These are phyloP conservation scores for Alethe diademata DNA, from an alignment of 2,113 vertebrate genomes.

Conservation along the genomic window DNA sequence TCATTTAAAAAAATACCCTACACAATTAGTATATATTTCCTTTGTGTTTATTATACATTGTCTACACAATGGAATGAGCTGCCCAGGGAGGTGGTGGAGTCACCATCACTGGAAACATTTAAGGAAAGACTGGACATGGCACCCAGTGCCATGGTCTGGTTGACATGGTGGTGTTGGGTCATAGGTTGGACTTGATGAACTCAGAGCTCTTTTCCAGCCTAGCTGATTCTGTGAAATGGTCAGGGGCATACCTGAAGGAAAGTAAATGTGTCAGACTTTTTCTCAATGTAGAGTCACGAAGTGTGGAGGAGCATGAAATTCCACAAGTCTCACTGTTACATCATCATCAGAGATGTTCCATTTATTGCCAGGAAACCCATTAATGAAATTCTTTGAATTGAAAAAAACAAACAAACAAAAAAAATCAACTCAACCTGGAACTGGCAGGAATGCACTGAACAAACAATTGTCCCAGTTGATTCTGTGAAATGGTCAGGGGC, in stretches of 20 bases:
- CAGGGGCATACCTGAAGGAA: not conserved
- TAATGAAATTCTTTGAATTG: not conserved
- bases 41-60: too few relatives aligned
- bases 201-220: not conserved
- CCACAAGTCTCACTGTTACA: not conserved
- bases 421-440: not conserved
- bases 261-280: not conserved
- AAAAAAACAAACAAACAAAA: not conserved
- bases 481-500: too few relatives aligned
- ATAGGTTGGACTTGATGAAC: rapidly evolving
- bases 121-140: not conserved
- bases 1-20: too few relatives aligned
- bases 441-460: not conserved
- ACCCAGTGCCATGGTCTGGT: not conserved
- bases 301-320: not conserved
- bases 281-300: not conserved
- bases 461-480: not conserved
- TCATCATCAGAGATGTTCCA: not conserved
- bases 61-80: not conserved
- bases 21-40: too few relatives aligned
- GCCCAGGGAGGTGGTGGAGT: too few relatives aligned
- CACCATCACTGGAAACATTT: not conserved
- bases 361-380: not conserved
- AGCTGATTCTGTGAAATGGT: not conserved
- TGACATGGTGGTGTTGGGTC: not conserved